Base-by-base conservation (phyloP, 2,888 invertebrate species). In the Dicyrtoma fusca region DNA sequence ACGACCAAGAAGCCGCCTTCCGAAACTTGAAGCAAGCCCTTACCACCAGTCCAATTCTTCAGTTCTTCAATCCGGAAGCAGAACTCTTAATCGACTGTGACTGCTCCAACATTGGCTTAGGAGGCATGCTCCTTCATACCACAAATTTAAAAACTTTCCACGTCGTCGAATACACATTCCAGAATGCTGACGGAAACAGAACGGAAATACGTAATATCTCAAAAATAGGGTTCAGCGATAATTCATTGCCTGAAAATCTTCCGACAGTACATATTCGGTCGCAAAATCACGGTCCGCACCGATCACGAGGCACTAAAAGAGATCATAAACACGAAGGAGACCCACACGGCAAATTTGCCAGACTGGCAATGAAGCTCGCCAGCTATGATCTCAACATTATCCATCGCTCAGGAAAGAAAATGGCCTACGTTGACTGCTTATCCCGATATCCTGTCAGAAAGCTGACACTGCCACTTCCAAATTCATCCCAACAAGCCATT, bases 281-380 rank as follows among this genome's bases (percentile, higher is more conserved):
- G 53, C 6, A 14, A 49, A 10, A 34, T 65, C 34, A 14, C 25
- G 0, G 17, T 51, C 6, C 3, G 8, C 72, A 81, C 81, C 1
- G 80, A 81, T 53, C 81, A 81, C 51, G 63, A 74, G n/a, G 64
- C 75, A 2, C 61, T 81, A 14, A n/a, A 51, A 1, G 75, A 76
- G 65, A 23, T 81, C 5, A 26, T 47, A 2, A 72, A 57, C 2
- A 42, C 74, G 19, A 76, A n/a, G n/a, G 76, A 45, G 74, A 76
- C 11, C 74, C 75, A 3, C 62, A 73, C 5, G 73, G 75, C 4
- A 19, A 75, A 45, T 51, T 80, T 13, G 76, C 77, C 17, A 69
- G 76, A 1, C 76, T 78, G 80, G 59, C 72, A 1, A 26, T 79
- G 17, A 57, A 25, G 1, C 19, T 81, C 10, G 75, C 77, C 62